Base-by-base conservation (phyloP, 2,888 invertebrate species). In the Drosophila borborema region DNA sequence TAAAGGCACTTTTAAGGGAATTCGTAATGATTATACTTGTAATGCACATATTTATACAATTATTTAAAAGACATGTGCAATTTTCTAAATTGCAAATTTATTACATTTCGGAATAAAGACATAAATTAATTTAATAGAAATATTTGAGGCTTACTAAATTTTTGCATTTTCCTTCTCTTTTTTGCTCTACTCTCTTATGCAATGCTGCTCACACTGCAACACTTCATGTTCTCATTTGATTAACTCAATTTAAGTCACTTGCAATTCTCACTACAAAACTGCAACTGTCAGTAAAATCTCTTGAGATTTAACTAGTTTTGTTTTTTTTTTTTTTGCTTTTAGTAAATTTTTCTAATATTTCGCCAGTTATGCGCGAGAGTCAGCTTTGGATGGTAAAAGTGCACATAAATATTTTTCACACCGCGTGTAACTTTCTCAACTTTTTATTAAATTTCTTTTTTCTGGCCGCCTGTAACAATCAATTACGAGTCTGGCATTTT, bases 401-500 rank as follows among this genome's bases (percentile, higher is more conserved):
- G 79, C 71, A 75, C 75, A 80, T 75, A 82, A 77, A 77, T 78
- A 80, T 77, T 74, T 66, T 76, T 81, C 74, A 68, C 89, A 70
- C 87, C 80, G 84, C 80, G 77, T 85, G 80, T 74, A 87, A 79
- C 85, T 84, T 85, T 77, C 68, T 53, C 70, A 86, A 86, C 77
- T 89, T 87, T 86, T 87, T 87, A 89, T 89, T 87, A 89, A 87
- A 87, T 87, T 86, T 77, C 64, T 54, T 70, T 59, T 40, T 38
- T 18, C 55, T 72, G 71, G 68, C 69, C 69, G 78, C 61, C 63
- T 80, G 77, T 72, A 72, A 84, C 84, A 86, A 84, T 84, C 86
- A 84, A 86, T 84, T 84, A 84, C 81, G 80, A 64, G 70, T 77
- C 80, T 77, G 70, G 72, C 74, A 77, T 82, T 79, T 86, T 83